phyloP scores from a whole-genome alignment of 2,797 vertebrate species.

The Hippopotamyrus pictus region DNA sequence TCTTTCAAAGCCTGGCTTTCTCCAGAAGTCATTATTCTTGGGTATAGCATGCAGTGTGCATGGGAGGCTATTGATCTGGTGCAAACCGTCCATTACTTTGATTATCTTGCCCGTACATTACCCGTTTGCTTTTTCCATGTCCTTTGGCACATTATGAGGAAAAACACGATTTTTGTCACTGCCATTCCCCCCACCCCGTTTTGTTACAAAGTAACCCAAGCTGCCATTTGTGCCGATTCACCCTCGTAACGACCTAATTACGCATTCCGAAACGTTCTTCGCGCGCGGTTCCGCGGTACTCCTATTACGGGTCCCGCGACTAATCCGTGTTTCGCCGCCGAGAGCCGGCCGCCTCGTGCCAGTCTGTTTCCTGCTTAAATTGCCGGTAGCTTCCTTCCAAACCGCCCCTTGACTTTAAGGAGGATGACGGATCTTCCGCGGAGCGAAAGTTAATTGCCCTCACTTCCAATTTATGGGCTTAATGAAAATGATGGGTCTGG shows the following conservation, averaged over 20 bases:
- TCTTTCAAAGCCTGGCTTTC: background rate
- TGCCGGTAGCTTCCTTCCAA: background rate
- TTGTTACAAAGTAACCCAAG: background rate
- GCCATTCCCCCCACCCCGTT: background rate
- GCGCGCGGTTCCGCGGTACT: background rate
- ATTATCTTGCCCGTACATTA: background rate
- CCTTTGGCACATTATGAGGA: background rate
- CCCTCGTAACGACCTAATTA: background rate
- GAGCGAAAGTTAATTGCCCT: constrained; percentile 10
- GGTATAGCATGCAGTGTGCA: background rate
- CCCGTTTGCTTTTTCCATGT: background rate
- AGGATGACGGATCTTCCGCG: background rate
- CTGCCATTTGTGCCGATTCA: background rate
- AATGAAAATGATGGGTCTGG: background rate
- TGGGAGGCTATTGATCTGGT: background rate
- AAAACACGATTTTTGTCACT: background rate
- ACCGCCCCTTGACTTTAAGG: background rate
- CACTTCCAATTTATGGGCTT: background rate
- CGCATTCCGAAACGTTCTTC: background rate
- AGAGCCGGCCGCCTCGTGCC: background rate
- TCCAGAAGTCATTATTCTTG: background rate
- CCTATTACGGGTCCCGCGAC: background rate
- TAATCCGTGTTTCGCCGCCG: background rate
- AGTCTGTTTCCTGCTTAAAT: background rate
- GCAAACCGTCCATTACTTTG: background rate